These are phyloP conservation scores for Campoletis sonorensis DNA, from an alignment of 1,140 invertebrate genomes.

Conservation along the genomic window DNA sequence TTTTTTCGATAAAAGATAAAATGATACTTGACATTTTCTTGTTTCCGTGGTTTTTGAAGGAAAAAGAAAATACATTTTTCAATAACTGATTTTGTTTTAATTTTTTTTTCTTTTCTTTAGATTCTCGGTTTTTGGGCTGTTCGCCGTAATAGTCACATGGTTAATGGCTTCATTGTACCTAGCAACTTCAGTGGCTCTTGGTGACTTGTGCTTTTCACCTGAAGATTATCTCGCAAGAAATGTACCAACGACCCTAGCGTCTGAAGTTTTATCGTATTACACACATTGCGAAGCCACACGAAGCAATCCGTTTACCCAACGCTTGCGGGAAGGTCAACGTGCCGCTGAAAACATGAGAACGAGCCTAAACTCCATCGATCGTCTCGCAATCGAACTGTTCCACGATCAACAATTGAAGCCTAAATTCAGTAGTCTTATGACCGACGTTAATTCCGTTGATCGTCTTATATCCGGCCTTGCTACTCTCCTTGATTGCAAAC, in stretches of 20 bases:
- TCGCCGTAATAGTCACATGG: slow-evolving; percentile 94
- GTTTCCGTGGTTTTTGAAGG: background rate
- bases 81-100: too few species aligned
- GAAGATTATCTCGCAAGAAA: slow-evolving; percentile 75
- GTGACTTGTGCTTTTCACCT: slow-evolving; percentile 86
- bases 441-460: slow-evolving; percentile 84
- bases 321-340: slow-evolving; percentile 84
- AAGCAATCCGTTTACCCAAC: slow-evolving; percentile 87
- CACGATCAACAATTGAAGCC: slow-evolving; percentile 81
- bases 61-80: background rate
- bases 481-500: slow-evolving; percentile 87
- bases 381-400: slow-evolving; percentile 81
- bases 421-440: slow-evolving; percentile 83
- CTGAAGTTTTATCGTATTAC: slow-evolving; percentile 87
- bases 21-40: too few species aligned
- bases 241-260: slow-evolving; percentile 70
- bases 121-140: slow-evolving; percentile 89
- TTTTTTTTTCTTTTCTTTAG: slow-evolving; percentile 65
- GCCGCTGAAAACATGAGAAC: slow-evolving; percentile 84
- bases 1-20: too few species aligned
- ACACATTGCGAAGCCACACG: slow-evolving; percentile 87
- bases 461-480: slow-evolving; percentile 79
- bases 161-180: slow-evolving; percentile 90
- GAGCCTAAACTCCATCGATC: slow-evolving; percentile 80
- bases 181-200: slow-evolving; percentile 86